Evolutionary conservation across 2,113 vertebrate species (phyloP).

Genomic region (Elephas maximus): DNA sequence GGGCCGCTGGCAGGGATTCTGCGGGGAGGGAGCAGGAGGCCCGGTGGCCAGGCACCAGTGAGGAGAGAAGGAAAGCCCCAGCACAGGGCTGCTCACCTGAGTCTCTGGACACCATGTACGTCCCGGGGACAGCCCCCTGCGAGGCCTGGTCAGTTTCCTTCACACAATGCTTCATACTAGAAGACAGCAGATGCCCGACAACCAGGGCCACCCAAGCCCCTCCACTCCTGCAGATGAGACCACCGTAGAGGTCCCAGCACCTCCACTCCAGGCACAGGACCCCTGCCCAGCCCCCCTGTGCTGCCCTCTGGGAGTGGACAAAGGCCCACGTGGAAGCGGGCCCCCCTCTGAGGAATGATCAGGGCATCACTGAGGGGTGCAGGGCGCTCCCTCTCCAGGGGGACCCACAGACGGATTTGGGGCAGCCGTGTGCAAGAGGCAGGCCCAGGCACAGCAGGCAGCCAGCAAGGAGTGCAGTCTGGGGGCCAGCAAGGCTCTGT

Average conservation of each 20-base stretch:
- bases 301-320: neutral
- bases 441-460: neutral
- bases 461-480: neutral
- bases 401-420: neutral
- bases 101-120: neutral
- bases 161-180: neutral
- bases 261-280: neutral
- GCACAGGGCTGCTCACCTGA: neutral
- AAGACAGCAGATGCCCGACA: neutral
- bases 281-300: no score
- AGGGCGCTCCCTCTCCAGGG: no score
- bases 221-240: no score
- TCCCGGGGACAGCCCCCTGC: neutral
- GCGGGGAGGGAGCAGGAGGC: neutral
- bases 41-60: neutral
- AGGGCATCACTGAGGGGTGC: neutral
- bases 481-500: neutral
- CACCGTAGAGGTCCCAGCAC: neutral
- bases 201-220: neutral
- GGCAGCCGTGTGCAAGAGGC: neutral
- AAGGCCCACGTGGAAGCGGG: neutral
- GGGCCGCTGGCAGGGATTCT: neutral
- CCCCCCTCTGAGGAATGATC: neutral
- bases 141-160: rapidly evolving
- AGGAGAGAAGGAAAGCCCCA: neutral